Conservation (phyloP, 37 sponge, comb jelly and placozoan genomes). For the Cliona cf. orientalis region DNA sequence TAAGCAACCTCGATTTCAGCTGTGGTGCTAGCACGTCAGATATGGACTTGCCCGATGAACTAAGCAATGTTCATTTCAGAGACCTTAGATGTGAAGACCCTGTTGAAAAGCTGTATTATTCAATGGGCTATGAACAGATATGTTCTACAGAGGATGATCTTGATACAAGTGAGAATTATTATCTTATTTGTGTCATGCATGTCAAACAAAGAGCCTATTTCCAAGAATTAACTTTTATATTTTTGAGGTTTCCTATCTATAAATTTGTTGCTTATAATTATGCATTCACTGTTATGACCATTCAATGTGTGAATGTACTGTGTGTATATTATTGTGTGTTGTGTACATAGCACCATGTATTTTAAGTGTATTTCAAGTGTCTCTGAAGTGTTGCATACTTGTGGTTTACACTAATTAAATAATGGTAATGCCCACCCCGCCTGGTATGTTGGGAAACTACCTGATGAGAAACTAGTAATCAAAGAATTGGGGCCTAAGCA, state of each 20-base stretch:
- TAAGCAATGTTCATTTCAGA: conserved; percentile 14
- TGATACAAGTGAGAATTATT: background rate
- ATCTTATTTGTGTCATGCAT: conserved; percentile 21
- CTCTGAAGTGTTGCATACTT: background rate
- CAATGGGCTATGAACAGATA: conserved; percentile 49
- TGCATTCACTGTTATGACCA: background rate
- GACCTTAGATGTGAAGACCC: conserved; percentile 28
- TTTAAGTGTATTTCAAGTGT: background rate
- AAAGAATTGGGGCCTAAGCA: background rate
- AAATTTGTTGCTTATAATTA: background rate
- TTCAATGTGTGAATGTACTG: background rate
- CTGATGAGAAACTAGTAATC: conserved; percentile 17
- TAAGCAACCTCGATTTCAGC: conserved; percentile 13
- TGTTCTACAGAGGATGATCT: conserved; percentile 36
- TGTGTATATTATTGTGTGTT: no score
- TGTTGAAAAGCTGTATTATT: conserved; percentile 58
- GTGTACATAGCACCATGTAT: no score
- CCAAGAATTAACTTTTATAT: background rate
- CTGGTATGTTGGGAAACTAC: background rate
- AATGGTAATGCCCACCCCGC: background rate
- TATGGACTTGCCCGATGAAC: background rate
- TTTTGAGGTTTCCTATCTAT: no score
- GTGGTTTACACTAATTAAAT: background rate
- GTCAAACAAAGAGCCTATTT: background rate
- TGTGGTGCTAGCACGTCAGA: conserved; percentile 40